Percentiles rank a stretch among this genome's conserved stretches.
Evolutionary conservation across 2,888 invertebrate species (phyloP).

Genomic region (Latheticus oryzae): DNA sequence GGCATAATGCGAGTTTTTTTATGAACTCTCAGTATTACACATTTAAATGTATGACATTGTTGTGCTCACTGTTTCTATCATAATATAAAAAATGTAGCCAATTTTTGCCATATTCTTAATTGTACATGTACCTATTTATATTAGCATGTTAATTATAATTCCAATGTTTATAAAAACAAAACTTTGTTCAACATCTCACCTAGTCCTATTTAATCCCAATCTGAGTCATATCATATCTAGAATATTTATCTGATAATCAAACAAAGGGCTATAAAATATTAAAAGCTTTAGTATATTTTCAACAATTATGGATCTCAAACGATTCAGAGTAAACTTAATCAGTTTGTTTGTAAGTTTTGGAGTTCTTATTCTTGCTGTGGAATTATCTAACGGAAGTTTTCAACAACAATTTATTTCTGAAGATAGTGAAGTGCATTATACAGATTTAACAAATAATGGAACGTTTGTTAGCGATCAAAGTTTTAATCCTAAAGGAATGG

Average conservation of each 20-base stretch:
- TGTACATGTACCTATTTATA: slow-evolving; percentile 53
- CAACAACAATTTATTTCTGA: slow-evolving; percentile 68
- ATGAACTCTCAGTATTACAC: no score
- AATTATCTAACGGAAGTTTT: slow-evolving; percentile 59
- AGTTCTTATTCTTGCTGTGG: slow-evolving; percentile 51
- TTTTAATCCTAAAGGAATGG: slow-evolving; percentile 85
- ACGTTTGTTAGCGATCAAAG: slow-evolving; percentile 68
- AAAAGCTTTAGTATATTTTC: no score
- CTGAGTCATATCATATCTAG: no score
- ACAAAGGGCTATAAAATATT: no score
- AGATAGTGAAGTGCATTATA: slow-evolving; percentile 73
- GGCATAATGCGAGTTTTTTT: no score
- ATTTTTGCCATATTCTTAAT: slow-evolving; percentile 57
- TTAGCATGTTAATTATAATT: slow-evolving; percentile 50
- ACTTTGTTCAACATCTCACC: no score
- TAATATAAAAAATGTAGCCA: slow-evolving; percentile 53
- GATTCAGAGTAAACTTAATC: no score
- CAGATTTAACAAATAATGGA: slow-evolving; percentile 70
- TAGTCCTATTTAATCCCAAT: no score
- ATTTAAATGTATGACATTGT: slow-evolving; percentile 38
- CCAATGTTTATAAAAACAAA: slow-evolving; percentile 52
- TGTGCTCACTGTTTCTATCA: slow-evolving; percentile 53
- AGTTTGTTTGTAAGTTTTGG: slow-evolving; percentile 53
- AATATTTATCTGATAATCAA: no score
- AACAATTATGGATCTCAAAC: no score